Base-by-base conservation (phyloP, 2,113 vertebrate genomes). In the Tetrax tetrax region DNA sequence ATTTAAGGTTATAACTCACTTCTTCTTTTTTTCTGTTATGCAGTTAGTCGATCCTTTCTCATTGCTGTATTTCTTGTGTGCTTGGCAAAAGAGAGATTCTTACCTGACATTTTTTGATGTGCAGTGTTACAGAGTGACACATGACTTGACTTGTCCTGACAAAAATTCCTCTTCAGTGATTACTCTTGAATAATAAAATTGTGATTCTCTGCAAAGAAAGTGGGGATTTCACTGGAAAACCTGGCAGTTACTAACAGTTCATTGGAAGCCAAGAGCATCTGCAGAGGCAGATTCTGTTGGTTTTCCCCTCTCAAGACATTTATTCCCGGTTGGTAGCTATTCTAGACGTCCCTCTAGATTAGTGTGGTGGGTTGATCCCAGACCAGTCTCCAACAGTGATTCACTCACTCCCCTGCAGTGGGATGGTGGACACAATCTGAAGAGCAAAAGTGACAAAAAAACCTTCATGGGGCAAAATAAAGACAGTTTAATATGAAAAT, bases 381-480 rank as follows among this genome's bases (percentile, higher is more conserved):
- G 17, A 10, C n/a, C 23, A 54, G 14, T 51, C 38, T 8, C 20
- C 11, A 57, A 5, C 33, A 74, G 7, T 2, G 7, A 14, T 24
- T 45, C 2, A 0, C 5, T 50, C 14, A 54, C 4, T 29, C 11
- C 12, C 6, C 7, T 72, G 11, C 35, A 65, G 47, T 17, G 10
- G 12, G 18, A 8, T 28, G 15, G 16, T 33, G 5, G 19, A 72
- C 4, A 51, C 48, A 72, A 33, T 79, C 17, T 48, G 10, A 63
- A 83, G 24, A 8, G 21, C 3, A 80, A 54, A 79, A 87, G 18
- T 15, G 3, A 14, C 12, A 31, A 47, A 20, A 80, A 48, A 1
- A 53, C 7, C 3, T 25, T 47, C 7, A 51, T 3, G 8, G 16
- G 3, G 41, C 12, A 84, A 74, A 76, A 77, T 7, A 47, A 51